Evolutionary conservation across 1,140 invertebrate species (phyloP), one percentile per base, ranked within the genome.

Genomic region (Heliconius hewitsoni): DNA sequence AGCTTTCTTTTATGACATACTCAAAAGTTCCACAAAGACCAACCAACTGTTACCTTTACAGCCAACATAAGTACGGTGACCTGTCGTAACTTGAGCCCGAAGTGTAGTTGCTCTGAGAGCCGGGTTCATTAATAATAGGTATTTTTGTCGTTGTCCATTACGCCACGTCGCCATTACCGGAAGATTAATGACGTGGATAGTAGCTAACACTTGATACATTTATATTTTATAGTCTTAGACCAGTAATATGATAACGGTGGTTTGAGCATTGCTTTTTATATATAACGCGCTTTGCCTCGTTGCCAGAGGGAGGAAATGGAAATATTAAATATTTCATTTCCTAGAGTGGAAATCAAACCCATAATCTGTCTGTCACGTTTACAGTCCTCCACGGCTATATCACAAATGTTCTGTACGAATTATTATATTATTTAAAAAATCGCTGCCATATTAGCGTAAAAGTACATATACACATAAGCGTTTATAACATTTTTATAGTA

Each of bases 131-230:
- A 91, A 90, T 91, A 89, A 89, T 83, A 66, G 84, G 73, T 91
- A 89, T 89, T 90, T 91, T 90, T 89, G 88, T 88, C 87, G 84
- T 85, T 89, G 85, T 91, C 88, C 88, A 89, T 91, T 91, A 88
- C 83, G 87, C 86, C 86, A 90, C 87, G 90, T 87, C 87, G 85
- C 89, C 87, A 86, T 91, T 91, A 88, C 55, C 72, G 72, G 75
- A 82, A 90, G 89, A 91, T 91, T 91, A 90, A 91, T 89, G 90
- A 86, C 83, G 77, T 70, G 80, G 77, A 85, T 82, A 83, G 81
- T 83, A 78, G 86, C 82, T 88, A 85, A 86, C 82, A 81, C 81
- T 89, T 86, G 81, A 86, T 84, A 87, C 75, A 80, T 80, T 77
- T 74, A 73, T 73, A 81, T 39, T 73, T 66, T 46, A 73, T 71